Conservation (phyloP, 2,113 vertebrate species). For the Actenoides lindsayi region DNA sequence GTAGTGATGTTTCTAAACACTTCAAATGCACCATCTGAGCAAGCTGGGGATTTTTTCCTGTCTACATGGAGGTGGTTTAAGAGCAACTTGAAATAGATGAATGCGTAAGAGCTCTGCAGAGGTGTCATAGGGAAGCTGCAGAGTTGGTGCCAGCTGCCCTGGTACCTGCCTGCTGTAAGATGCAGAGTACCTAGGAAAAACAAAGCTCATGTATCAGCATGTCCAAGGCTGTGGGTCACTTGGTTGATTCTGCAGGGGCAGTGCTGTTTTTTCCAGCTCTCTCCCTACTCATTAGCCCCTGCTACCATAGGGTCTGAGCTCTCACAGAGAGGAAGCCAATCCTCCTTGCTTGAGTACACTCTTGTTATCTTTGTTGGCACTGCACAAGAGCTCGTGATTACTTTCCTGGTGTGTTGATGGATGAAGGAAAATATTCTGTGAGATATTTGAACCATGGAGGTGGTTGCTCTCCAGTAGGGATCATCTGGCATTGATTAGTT, state of each 20-base stretch:
- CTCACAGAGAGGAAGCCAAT: not conserved
- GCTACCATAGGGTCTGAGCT: not conserved
- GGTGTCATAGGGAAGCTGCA: not conserved
- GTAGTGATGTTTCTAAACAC: not conserved
- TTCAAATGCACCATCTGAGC: not conserved
- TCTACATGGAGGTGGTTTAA: not conserved
- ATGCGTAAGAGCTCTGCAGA: not conserved
- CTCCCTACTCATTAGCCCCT: not conserved
- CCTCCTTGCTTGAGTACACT: not conserved
- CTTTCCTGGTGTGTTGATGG: not conserved
- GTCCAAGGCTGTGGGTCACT: not conserved
- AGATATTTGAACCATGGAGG: not conserved
- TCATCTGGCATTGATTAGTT: not conserved
- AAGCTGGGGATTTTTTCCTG: not conserved
- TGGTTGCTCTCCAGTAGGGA: not conserved
- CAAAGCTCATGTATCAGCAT: not conserved
- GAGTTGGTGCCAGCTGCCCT: not conserved
- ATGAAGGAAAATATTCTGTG: not conserved
- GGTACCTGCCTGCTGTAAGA: not conserved
- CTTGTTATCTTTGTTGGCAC: not conserved
- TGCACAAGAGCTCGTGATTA: not conserved
- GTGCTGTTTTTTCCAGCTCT: not conserved
- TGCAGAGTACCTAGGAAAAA: not conserved
- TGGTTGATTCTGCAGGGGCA: not conserved
- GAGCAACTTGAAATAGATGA: not conserved